A percentile compares a stretch with the other conserved stretches of the same genome.
These are phyloP conservation scores for Melanotaenia parkinsoni DNA, from an alignment of 2,797 vertebrate species.

Conservation along the genomic window DNA sequence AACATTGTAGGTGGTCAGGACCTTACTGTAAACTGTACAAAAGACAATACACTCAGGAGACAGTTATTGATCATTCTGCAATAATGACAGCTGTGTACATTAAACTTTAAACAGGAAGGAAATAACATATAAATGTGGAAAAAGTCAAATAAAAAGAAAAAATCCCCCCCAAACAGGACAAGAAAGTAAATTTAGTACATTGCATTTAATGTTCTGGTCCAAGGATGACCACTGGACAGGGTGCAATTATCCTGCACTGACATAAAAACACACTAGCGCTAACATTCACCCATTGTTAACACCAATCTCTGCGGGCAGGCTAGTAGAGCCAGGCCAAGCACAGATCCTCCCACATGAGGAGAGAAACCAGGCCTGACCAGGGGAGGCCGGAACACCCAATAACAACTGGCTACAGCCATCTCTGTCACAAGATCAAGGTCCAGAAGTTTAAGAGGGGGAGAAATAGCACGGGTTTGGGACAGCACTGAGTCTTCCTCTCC, in stretches of 20 bases:
- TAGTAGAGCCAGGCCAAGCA: constrained; percentile 44
- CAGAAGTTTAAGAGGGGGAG: constrained; percentile 62
- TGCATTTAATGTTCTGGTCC: constrained; percentile 55
- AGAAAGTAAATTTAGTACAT: constrained; percentile 5
- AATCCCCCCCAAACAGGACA: background rate
- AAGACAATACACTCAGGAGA: constrained; percentile 17
- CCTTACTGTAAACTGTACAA: constrained; percentile 26
- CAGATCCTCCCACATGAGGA: constrained; percentile 43
- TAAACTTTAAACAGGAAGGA: constrained; percentile 27
- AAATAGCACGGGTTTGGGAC: constrained; percentile 52
- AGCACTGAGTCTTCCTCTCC: constrained; percentile 35
- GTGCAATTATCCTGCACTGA: constrained; percentile 64
- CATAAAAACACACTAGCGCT: constrained; percentile 44
- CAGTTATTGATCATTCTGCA: constrained; percentile 24
- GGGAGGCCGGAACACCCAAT: constrained; percentile 60
- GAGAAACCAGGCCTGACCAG: constrained; percentile 63
- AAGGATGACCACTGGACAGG: constrained; percentile 56
- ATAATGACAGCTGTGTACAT: constrained; percentile 22
- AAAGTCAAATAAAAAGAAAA: background rate
- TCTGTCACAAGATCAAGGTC: constrained; percentile 71
- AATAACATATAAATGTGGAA: constrained; percentile 1
- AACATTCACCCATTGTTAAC: constrained; percentile 72
- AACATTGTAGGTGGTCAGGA: constrained; percentile 66
- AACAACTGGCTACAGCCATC: constrained; percentile 43
- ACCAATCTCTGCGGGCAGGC: constrained; percentile 52